Evolutionary conservation across 2,888 invertebrate species (phyloP).

Genomic region (Uropetala carovei): DNA sequence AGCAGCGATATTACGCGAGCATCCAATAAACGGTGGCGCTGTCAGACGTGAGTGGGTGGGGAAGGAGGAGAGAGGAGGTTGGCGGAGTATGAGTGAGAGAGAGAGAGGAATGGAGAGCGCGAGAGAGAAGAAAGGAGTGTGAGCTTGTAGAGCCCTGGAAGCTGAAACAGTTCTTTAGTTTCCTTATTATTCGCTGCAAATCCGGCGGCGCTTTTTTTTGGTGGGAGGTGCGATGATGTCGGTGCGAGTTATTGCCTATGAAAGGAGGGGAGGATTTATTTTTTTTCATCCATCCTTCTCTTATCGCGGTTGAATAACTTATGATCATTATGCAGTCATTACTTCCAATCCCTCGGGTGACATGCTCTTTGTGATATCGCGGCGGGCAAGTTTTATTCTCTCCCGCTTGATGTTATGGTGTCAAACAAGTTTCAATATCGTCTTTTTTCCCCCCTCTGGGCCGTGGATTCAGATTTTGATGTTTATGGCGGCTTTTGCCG

Average conservation of each 20-base stretch:
- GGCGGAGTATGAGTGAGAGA: background rate
- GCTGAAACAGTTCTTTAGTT: background rate
- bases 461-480: background rate
- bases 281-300: background rate
- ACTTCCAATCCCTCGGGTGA: background rate
- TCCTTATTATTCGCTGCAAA: background rate
- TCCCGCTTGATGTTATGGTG: background rate
- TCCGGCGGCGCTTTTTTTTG: conserved; percentile 14
- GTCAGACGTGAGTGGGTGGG: background rate
- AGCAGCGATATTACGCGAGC: conserved; percentile 60
- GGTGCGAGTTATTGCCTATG: background rate
- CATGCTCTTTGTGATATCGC: background rate
- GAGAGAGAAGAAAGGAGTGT: too few species aligned
- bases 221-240: background rate
- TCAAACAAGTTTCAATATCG: conserved; percentile 32
- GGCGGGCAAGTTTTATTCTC: background rate
- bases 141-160: too few species aligned
- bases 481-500: background rate
- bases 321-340: conserved; percentile 7
- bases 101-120: background rate
- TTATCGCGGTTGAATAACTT: background rate
- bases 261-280: background rate
- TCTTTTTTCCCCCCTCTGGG: background rate
- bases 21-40: conserved; percentile 62
- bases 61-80: background rate